These are phyloP conservation scores for Cryptotermes secundus DNA, from an alignment of 1,140 invertebrate species.

Conservation along the genomic window DNA sequence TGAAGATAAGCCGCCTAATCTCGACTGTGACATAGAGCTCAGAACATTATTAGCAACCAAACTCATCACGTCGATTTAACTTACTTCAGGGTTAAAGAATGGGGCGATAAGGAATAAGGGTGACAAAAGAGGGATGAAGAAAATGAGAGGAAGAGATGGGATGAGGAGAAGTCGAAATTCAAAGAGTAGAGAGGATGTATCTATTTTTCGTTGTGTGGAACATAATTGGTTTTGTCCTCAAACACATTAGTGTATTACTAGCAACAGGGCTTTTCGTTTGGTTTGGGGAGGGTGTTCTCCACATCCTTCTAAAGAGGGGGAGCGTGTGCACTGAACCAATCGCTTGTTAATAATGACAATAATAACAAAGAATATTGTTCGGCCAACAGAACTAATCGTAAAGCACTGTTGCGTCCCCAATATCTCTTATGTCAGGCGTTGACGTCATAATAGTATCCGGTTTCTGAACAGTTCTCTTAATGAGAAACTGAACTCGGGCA, in stretches of 20 bases:
- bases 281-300: background rate
- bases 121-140: background rate
- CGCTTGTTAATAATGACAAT: slow-evolving; percentile 25
- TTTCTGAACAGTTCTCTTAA: background rate
- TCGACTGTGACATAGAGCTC: background rate
- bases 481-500: background rate
- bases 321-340: slow-evolving; percentile 21
- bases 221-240: slow-evolving; percentile 23
- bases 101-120: background rate
- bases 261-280: background rate
- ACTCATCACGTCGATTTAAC: background rate
- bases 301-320: background rate
- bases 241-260: slow-evolving; percentile 21
- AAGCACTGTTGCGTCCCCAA: background rate
- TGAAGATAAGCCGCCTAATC: background rate
- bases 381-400: background rate
- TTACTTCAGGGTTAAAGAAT: background rate
- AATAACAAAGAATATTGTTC: background rate
- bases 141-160: too few relatives aligned
- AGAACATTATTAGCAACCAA: background rate
- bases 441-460: background rate
- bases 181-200: background rate
- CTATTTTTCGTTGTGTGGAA: background rate
- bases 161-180: too few relatives aligned
- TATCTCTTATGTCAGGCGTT: background rate